Base-by-base conservation (phyloP, 1,140 invertebrate genomes). In the Hycleus phaleratus region DNA sequence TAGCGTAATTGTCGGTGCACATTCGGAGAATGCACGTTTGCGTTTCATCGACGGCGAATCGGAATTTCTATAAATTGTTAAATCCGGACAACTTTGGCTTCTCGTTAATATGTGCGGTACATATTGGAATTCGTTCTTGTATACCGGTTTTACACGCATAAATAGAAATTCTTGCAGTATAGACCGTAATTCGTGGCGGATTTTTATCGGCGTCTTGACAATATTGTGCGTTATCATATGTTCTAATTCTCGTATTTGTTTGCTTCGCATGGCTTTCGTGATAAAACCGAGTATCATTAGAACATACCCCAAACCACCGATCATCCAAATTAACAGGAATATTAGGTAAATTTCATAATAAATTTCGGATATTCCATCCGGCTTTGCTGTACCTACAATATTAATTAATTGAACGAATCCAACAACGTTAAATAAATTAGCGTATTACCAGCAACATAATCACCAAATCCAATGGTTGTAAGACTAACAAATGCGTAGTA, bases 401-500 rank as follows among this genome's bases (percentile, higher is more conserved):
- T 18, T 18, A 18, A 18, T 18, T 18, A 18, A 18, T 18, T 1
- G 2, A 18, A 18, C 18, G 18, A 18, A 18, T 18, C 2, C 18
- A 18, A 18, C 18, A 18, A 18, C 18, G 18, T 18, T 18, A 1
- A 18, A 18, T 18, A 18, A 18, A 18, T 18, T 18, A 18, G 18
- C 18, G 18, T 2, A 18, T 18, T 18, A 18, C 18, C 18, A 66
- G 93, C 91, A 11, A 96, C 93, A 65, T 85, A 88, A 75, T 97
- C 93, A 38, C 93, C 94, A 72, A 96, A 97, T 18, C 94, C 94
- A 65, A 96, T 95, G 6, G 94, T 97, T 0, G 92, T 91, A 2
- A 95, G 79, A 0, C 92, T 93, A 26, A 96, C 89, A 72, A 94
- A 95, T 10, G 90, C 88, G 66, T 91, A 97, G 72, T 97, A 97